phyloP scores from a whole-genome alignment of 2,113 vertebrate species.

The Stegastes partitus region DNA sequence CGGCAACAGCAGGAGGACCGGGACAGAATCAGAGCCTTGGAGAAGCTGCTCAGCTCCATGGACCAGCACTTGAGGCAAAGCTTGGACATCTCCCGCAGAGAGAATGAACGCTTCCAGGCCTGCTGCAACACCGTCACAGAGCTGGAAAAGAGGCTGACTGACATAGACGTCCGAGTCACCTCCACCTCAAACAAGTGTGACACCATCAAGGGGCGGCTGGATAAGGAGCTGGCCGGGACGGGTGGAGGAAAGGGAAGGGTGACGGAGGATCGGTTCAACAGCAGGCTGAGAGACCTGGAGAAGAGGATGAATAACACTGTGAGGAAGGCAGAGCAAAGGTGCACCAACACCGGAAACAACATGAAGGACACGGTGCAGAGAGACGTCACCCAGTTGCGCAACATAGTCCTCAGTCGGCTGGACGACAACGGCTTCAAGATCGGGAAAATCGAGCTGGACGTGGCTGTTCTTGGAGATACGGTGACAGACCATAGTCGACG shows the following conservation, averaged over 20 bases:
- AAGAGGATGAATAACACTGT: conserved; percentile 87
- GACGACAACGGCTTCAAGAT: conserved; percentile 81
- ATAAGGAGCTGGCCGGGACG: conserved; percentile 79
- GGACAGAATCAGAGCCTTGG: conserved; percentile 87
- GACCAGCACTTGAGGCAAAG: conserved; percentile 87
- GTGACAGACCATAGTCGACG: conserved; percentile 78
- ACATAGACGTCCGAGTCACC: conserved; percentile 84
- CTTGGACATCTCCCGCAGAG: conserved; percentile 78
- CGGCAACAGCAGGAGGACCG: conserved; percentile 88
- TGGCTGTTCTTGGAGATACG: conserved; percentile 78
- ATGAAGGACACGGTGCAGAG: conserved; percentile 82
- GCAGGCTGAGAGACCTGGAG: conserved; percentile 87
- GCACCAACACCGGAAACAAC: conserved; percentile 80
- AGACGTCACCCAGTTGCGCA: conserved; percentile 81
- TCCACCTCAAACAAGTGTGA: conserved; percentile 80
- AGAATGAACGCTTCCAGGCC: conserved; percentile 74
- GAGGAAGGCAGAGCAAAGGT: conserved; percentile 84
- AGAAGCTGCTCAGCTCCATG: conserved; percentile 88
- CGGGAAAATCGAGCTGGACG: conserved; percentile 82
- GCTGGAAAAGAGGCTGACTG: conserved; percentile 73
- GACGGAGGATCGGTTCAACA: conserved; percentile 82
- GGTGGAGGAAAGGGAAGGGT: conserved; percentile 67
- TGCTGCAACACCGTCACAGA: conserved; percentile 83
- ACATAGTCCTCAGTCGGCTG: conserved; percentile 75
- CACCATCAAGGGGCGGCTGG: conserved; percentile 81